Conservation (phyloP, 1,140 invertebrate species). For the Leptinotarsa lineolata region DNA sequence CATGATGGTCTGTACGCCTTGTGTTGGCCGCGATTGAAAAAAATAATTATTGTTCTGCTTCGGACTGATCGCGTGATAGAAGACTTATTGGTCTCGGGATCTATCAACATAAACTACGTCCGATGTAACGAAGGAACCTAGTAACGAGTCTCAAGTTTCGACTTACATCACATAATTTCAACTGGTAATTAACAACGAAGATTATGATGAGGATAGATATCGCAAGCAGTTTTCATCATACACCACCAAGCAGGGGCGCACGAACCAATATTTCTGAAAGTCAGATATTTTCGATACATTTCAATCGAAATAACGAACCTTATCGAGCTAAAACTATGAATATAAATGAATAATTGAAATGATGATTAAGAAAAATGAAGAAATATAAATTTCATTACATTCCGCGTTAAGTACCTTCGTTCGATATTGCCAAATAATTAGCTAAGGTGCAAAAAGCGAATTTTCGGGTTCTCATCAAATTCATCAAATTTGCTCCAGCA, state of each 20-base stretch:
- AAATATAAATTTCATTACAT: too few species aligned
- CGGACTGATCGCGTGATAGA: conserved; percentile 29
- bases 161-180: conserved; percentile 30
- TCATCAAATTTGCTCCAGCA: too few species aligned
- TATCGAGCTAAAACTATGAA: too few species aligned
- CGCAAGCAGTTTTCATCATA: conserved; percentile 26
- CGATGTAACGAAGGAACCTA: conserved; percentile 26
- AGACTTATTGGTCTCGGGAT: conserved; percentile 27
- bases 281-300: too few species aligned
- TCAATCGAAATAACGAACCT: too few species aligned
- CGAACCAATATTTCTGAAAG: neutral
- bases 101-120: conserved; percentile 31
- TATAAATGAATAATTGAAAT: too few species aligned
- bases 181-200: conserved; percentile 24
- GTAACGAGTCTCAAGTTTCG: conserved; percentile 31
- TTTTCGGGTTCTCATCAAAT: too few species aligned
- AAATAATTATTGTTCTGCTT: conserved; percentile 31
- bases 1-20: conserved; percentile 15
- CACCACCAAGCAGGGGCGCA: conserved; percentile 18
- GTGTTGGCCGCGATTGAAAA: conserved; percentile 28
- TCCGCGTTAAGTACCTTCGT: too few species aligned
- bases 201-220: conserved; percentile 28
- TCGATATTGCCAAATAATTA: neutral
- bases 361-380: too few species aligned
- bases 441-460: neutral